These are phyloP conservation scores for Callaeas wilsoni DNA, from an alignment of 2,113 vertebrate genomes.

Conservation along the genomic window DNA sequence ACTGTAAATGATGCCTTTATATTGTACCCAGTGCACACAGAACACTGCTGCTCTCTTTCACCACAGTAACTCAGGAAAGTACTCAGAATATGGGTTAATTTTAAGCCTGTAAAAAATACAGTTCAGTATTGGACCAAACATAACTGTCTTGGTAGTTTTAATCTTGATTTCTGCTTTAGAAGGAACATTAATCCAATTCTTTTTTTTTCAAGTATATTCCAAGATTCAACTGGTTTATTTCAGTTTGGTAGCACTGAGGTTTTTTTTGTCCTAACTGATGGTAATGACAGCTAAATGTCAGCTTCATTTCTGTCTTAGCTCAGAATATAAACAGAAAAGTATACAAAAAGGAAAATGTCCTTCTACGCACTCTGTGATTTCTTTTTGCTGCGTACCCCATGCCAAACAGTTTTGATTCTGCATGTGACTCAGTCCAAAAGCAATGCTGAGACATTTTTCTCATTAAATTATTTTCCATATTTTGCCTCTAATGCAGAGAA, in stretches of 20 bases:
- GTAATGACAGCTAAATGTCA: constrained; percentile 31
- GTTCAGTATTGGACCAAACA: not conserved
- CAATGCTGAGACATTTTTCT: not conserved
- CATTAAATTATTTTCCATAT: not conserved
- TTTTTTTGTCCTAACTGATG: not conserved
- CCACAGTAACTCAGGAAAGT: not conserved
- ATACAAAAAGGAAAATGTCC: not conserved
- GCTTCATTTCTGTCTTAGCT: not conserved
- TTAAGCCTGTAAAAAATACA: not conserved
- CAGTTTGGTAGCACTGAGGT: not conserved
- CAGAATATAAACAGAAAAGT: not conserved
- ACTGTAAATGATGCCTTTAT: not conserved
- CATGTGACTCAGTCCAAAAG: not conserved
- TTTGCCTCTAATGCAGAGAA: constrained; percentile 34
- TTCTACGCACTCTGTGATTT: not conserved
- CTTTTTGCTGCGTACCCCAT: not conserved
- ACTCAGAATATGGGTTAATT: not conserved
- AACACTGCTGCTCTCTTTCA: not conserved
- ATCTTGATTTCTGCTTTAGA: not conserved
- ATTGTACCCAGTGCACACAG: not conserved
- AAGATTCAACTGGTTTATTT: not conserved
- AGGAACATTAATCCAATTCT: not conserved
- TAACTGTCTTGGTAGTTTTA: not conserved
- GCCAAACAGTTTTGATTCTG: not conserved
- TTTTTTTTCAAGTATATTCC: not conserved